A percentile compares a stretch with the other conserved stretches of the same genome.
Conservation (phyloP, 2,797 vertebrate species). For the Tadarida brasiliensis region DNA sequence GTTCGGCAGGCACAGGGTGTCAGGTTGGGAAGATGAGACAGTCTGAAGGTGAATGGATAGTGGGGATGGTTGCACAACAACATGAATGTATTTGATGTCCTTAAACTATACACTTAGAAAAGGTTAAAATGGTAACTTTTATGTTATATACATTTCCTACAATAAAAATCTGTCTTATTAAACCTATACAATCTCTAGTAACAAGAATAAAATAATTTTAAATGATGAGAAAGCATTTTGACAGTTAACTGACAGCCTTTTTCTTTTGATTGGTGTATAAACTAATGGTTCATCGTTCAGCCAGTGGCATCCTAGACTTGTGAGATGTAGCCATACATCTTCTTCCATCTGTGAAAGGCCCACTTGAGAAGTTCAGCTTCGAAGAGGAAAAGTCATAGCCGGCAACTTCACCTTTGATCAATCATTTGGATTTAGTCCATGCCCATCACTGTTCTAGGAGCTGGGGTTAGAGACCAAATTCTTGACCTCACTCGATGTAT, state of each 20-base stretch:
- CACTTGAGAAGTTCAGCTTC: background rate
- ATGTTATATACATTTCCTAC: background rate
- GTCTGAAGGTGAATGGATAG: background rate
- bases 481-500: background rate
- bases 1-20: too few species aligned
- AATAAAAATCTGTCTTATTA: background rate
- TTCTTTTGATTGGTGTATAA: background rate
- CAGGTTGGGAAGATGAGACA: background rate
- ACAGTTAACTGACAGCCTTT: background rate
- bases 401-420: background rate
- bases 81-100: background rate
- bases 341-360: background rate
- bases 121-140: background rate
- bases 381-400: background rate
- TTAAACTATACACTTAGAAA: background rate
- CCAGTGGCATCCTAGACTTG: background rate
- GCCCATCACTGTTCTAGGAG: background rate
- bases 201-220: background rate
- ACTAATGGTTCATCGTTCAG: background rate
- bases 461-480: background rate
- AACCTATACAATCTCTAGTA: background rate
- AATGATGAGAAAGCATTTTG: background rate
- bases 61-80: background rate
- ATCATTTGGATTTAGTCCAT: background rate
- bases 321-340: background rate